Conservation (phyloP, 2,797 vertebrate genomes). For the Lycodopsis pacificus region DNA sequence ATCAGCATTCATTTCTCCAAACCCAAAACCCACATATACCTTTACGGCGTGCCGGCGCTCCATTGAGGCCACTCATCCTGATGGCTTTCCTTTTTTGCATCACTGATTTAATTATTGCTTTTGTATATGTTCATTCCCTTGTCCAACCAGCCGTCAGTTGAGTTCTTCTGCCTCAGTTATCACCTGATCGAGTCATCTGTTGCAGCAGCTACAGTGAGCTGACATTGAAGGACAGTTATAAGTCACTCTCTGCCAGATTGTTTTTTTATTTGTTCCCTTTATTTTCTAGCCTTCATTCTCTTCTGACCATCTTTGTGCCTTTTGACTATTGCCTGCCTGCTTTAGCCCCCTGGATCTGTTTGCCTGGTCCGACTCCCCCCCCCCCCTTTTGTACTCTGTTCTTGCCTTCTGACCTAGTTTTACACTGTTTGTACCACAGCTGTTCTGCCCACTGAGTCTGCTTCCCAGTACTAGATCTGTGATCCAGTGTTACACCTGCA, state of each 20-base stretch:
- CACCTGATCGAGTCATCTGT: slow-evolving; percentile 10
- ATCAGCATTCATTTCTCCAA: not conserved
- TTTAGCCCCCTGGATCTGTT: slow-evolving; percentile 20
- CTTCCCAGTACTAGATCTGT: not conserved
- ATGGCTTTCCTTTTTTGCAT: not conserved
- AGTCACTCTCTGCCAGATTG: not conserved
- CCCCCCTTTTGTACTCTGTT: not conserved
- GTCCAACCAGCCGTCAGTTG: not conserved
- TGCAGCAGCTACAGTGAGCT: not conserved
- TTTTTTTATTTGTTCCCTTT: slow-evolving; percentile 12
- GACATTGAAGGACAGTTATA: slow-evolving; percentile 3
- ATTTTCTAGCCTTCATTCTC: not conserved
- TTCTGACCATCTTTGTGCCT: not conserved
- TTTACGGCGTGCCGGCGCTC: not conserved
- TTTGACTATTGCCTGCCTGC: not conserved
- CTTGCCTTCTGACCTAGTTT: slow-evolving; percentile 52
- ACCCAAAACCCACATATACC: not conserved
- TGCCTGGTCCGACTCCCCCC: not conserved
- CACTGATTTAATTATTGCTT: not conserved
- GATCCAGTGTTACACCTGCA: slow-evolving; percentile 34
- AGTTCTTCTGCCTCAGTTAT: not conserved
- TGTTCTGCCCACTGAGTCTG: slow-evolving; percentile 31
- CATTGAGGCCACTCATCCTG: not conserved
- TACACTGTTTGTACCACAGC: slow-evolving; percentile 18
- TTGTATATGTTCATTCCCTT: not conserved